Evolutionary conservation across 1,140 invertebrate species (phyloP).

Genomic region (Calliopsis andreniformis): DNA sequence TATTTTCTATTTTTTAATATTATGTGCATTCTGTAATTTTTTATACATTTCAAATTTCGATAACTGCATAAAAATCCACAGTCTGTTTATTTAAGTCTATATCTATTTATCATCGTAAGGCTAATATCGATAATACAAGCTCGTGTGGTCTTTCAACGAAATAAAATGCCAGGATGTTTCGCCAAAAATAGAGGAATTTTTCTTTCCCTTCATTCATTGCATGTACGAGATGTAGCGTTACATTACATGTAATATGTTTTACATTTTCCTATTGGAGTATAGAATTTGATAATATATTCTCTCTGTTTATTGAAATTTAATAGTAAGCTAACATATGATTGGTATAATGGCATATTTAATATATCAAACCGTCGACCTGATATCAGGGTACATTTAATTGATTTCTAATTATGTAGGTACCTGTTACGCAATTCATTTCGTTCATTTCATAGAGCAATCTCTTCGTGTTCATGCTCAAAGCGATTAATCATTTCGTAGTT

Average conservation of each 20-base stretch:
- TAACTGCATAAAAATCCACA: too few species aligned
- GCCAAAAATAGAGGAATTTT: not conserved
- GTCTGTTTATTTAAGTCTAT: too few species aligned
- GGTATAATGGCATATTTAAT: too few species aligned
- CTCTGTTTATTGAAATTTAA: too few species aligned
- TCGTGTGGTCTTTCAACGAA: not conserved
- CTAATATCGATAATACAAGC: slow-evolving; percentile 17
- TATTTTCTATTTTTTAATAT: too few species aligned
- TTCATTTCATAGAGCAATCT: too few species aligned
- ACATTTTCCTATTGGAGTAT: not conserved
- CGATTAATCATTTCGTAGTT: not conserved
- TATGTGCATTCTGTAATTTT: too few species aligned
- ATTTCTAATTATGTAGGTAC: not conserved
- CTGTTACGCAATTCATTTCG: not conserved
- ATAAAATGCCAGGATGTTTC: not conserved
- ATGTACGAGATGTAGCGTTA: not conserved
- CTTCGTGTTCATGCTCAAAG: too few species aligned
- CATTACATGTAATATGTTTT: not conserved
- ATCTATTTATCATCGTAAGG: not conserved
- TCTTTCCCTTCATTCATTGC: not conserved
- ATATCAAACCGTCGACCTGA: not conserved
- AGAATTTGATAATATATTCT: too few species aligned
- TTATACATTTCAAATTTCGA: too few species aligned
- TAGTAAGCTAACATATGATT: too few species aligned
- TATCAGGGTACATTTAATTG: not conserved